Evolutionary conservation across 2,797 vertebrate genomes (phyloP), one percentile per base, ranked within the genome.

Genomic region (Phoeniculus purpureus): DNA sequence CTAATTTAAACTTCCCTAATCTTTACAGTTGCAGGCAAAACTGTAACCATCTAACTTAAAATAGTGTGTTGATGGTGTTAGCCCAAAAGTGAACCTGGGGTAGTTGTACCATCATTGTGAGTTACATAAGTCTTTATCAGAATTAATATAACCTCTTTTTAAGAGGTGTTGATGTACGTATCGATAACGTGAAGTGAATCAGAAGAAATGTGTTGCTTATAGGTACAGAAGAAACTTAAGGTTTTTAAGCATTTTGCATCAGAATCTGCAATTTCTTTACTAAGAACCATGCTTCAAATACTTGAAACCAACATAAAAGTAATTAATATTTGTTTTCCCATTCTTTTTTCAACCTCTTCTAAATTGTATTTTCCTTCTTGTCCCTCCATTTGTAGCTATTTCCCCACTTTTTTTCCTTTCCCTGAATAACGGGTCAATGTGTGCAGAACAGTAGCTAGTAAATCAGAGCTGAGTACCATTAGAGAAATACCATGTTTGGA

Each of bases 151-250:
- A 15, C 9, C 15, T 62, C 5, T 19, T 85, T 82, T 68, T 66
- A 87, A 50, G 29, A 21, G 1, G 0, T 83, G 6, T 37, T 62
- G 22, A 21, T 61, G 6, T 4, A 0, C 37, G 7, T 16, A 3
- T 84, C 71, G n/a, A 43, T 43, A 43, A 40, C 15, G 54, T 45
- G 61, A 86, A 83, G 20, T 64, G 68, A 78, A 26, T 15, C 4
- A 54, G 77, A 85, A 19, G 25, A 85, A 60, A 59, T 60, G 3
- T 40, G 20, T 52, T 59, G 34, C 12, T 67, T 81, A 12, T 15
- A 84, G 34, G n/a, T 67, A 76, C 45, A 66, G 1, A 5, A 22
- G 26, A 37, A 87, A 70, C 8, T 58, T 59, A 12, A 65, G 10
- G 34, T 81, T 75, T 59, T 75, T 62, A 83, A 79, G 21, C 7